Evolutionary conservation across 2,888 invertebrate genomes (phyloP).

Genomic region (Hydroisotoma schaefferi): DNA sequence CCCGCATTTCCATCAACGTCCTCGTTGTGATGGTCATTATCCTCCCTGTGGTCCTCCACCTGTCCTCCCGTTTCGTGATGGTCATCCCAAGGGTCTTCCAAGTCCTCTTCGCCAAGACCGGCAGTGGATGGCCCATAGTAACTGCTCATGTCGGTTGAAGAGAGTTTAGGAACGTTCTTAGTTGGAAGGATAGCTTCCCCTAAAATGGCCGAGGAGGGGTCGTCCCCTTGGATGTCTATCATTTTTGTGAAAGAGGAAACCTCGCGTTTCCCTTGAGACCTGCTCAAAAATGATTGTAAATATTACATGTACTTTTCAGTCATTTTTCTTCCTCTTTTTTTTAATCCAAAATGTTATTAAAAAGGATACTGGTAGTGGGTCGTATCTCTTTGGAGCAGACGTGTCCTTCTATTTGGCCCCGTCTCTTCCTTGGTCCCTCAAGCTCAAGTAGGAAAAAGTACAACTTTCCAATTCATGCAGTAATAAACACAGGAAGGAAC

Average conservation of each 20-base stretch:
- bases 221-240: slow-evolving; percentile 35
- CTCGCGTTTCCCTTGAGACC: slow-evolving; percentile 41
- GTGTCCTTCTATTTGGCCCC: too few species aligned
- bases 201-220: slow-evolving; percentile 21
- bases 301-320: too few species aligned
- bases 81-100: slow-evolving; percentile 41
- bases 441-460: too few species aligned
- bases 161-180: slow-evolving; percentile 1
- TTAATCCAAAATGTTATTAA: too few species aligned
- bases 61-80: slow-evolving; percentile 25
- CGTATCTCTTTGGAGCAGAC: too few species aligned
- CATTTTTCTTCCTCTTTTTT: too few species aligned
- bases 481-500: too few species aligned
- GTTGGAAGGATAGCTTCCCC: not conserved
- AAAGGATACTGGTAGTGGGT: too few species aligned
- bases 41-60: slow-evolving; percentile 21
- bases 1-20: slow-evolving; percentile 36
- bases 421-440: too few species aligned
- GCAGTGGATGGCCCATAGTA: slow-evolving; percentile 22
- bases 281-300: too few species aligned
- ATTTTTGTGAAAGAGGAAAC: slow-evolving; percentile 36
- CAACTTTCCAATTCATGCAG: too few species aligned
- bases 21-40: slow-evolving; percentile 21
- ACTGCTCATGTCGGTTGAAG: slow-evolving; percentile 19
- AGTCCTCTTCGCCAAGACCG: slow-evolving; percentile 22